Percentiles rank a stretch among this genome's conserved stretches.
Evolutionary conservation across 2,888 invertebrate species (phyloP).

Genomic region (Chrysolina americana): DNA sequence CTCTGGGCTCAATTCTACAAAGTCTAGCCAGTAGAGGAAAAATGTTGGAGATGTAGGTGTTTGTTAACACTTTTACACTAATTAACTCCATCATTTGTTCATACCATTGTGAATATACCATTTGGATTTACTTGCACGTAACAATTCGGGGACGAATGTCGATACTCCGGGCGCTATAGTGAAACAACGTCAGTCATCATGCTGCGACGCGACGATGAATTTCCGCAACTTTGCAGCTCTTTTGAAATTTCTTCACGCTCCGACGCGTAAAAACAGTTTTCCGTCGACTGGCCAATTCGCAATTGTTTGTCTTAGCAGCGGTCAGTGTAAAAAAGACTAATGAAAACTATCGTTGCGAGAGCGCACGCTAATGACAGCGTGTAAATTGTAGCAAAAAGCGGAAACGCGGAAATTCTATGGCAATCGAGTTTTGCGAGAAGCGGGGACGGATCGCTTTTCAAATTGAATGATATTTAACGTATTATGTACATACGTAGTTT

Average conservation of each 20-base stretch:
- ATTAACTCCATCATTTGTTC: no score
- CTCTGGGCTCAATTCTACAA: no score
- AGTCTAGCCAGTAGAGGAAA: no score
- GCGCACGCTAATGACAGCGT: conserved; percentile 24
- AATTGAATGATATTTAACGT: conserved; percentile 25
- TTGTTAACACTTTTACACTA: no score
- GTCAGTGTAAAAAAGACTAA: conserved; percentile 26
- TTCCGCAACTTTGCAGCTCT: conserved; percentile 10
- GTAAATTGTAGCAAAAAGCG: conserved; percentile 28
- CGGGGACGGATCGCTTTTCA: conserved; percentile 16
- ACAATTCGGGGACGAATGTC: neutral
- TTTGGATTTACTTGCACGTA: no score
- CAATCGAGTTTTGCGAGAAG: conserved; percentile 22
- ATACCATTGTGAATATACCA: no score
- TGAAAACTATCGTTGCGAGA: conserved; percentile 27
- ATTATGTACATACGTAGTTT: conserved; percentile 17
- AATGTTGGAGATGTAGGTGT: no score
- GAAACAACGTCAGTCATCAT: neutral
- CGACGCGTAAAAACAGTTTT: conserved; percentile 14
- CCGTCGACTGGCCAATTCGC: conserved; percentile 23
- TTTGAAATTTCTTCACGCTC: conserved; percentile 15
- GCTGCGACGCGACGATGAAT: neutral
- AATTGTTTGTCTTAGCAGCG: conserved; percentile 28
- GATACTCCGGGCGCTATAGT: neutral
- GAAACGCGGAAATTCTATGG: conserved; percentile 23